Evolutionary conservation across 2,797 vertebrate species (phyloP), one percentile per base, ranked within the genome.

Genomic region (Epinephelus malabaricus): DNA sequence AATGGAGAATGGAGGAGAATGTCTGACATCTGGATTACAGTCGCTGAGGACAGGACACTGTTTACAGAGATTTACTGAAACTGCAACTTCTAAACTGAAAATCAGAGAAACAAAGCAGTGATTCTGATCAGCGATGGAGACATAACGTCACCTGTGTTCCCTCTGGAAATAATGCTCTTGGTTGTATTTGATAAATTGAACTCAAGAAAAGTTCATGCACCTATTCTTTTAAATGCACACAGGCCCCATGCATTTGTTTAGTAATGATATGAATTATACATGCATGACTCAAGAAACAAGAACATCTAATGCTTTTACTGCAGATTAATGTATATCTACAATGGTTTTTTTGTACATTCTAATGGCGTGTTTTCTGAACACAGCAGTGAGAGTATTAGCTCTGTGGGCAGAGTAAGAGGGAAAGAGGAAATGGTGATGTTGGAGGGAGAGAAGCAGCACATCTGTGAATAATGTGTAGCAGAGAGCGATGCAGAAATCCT

Each of bases 391-490:
- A 81, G 86, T 50, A 21, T 82, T 60, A 62, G 75, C 38, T 73
- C 76, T 46, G 72, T 38, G 80, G 78, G 81, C 78, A 87, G 83
- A 77, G 65, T 0, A 72, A 30, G 84, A 46, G 73, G 45, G 43
- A 50, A 46, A 78, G 79, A 86, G 80, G 90, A 86, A 84, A 77
- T 62, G 17, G 76, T 74, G 84, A 76, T 80, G 85, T 75, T 86
- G 88, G 87, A 84, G 84, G 49, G 60, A 88, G 84, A 82, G 72
- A 76, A 73, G 81, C 76, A 83, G 92, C 93, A 95, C 95, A 96
- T 95, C 94, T 96, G 95, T 91, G 93, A 95, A 94, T 95, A 95
- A 96, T 95, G 94, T 92, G 89, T 65, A 93, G 92, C 95, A 95
- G 92, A 94, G 90, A 88, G 87, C 86, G 58, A 89, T 87, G 92